Evolutionary conservation across 2,888 invertebrate genomes (phyloP).

Genomic region (Trachelus troglodyta): DNA sequence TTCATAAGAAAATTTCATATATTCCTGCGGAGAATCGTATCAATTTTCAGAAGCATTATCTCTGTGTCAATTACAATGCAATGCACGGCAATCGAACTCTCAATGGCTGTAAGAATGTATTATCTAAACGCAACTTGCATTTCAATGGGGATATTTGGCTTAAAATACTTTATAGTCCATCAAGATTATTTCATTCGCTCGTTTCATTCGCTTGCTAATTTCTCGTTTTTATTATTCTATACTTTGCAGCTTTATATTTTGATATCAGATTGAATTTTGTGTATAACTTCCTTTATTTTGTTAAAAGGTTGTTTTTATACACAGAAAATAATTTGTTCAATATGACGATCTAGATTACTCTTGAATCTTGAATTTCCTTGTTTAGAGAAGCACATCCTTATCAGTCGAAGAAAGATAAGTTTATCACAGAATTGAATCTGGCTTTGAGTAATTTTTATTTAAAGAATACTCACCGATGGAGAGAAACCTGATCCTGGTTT

Average conservation of each 20-base stretch:
- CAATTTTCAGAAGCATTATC: not conserved
- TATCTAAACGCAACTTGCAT: not conserved
- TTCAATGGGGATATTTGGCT: not conserved
- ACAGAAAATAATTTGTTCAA: not conserved
- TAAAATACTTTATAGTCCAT: not conserved
- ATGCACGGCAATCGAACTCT: not conserved
- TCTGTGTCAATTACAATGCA: not conserved
- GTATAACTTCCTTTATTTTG: not conserved
- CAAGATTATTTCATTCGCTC: not conserved
- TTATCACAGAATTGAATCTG: not conserved
- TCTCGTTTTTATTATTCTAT: not conserved
- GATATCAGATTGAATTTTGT: not conserved
- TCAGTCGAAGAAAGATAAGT: not conserved
- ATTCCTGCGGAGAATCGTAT: not conserved
- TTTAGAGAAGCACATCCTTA: not conserved
- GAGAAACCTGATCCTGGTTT: constrained; percentile 56
- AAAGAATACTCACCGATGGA: constrained; percentile 52
- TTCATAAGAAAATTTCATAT: not conserved
- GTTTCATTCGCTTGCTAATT: not conserved
- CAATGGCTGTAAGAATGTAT: not conserved
- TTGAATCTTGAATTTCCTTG: not conserved
- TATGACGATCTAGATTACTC: not conserved
- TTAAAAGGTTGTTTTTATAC: not conserved
- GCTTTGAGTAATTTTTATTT: not conserved
- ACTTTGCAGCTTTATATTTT: not conserved